Conservation (phyloP, 1,140 invertebrate species). For the Trachymyrmex septentrionalis region DNA sequence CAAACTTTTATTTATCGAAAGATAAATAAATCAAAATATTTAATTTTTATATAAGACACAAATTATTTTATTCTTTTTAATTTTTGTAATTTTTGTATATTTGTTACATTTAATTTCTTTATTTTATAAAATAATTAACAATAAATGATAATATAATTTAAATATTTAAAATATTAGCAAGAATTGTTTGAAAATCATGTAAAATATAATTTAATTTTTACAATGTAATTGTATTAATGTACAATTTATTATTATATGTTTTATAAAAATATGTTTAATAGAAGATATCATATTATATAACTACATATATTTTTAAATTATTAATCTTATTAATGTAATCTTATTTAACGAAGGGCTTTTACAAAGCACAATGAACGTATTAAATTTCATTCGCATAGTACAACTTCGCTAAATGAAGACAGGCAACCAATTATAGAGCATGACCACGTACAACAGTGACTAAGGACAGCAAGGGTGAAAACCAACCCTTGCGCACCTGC, state of each 20-base stretch:
- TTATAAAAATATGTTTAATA: neutral
- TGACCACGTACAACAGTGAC: constrained; percentile 69
- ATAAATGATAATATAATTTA: neutral
- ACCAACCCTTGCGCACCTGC: constrained; percentile 78
- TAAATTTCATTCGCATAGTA: constrained; percentile 60
- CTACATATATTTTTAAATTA: neutral
- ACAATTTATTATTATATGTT: neutral
- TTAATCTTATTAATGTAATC: constrained; percentile 23
- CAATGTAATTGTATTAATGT: neutral
- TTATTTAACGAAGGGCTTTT: constrained; percentile 7
- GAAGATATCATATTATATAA: neutral
- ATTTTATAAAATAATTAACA: neutral
- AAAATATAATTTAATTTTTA: neutral
- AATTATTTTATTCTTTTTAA: neutral
- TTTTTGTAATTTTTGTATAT: neutral
- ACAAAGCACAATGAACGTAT: constrained; percentile 24
- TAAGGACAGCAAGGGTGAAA: constrained; percentile 75
- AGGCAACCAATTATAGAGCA: constrained; percentile 73
- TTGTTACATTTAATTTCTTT: neutral
- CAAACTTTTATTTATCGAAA: neutral
- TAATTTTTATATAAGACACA: neutral
- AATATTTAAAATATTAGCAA: neutral
- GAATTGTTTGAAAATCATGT: neutral
- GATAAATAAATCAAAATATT: neutral
- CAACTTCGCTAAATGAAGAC: constrained; percentile 69